Evolutionary conservation across 2,888 invertebrate genomes (phyloP).

Genomic region (Drosophila nr. medialis): DNA sequence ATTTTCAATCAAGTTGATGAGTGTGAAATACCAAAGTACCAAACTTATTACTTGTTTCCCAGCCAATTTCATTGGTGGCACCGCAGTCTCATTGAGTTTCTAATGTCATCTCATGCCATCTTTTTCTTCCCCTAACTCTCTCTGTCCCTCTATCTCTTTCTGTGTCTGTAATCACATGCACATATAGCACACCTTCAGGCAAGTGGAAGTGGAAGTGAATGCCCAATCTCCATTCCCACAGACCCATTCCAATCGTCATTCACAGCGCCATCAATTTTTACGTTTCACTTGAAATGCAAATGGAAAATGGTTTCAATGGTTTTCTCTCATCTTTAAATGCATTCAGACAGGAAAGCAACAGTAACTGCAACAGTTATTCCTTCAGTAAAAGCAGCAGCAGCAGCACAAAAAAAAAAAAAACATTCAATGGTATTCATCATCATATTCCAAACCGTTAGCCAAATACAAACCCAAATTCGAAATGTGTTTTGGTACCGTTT

Average conservation of each 20-base stretch:
- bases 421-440: conserved; percentile 38
- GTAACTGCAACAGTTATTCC: conserved; percentile 7
- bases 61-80: background rate
- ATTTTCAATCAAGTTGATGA: background rate
- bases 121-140: background rate
- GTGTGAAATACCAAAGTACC: background rate
- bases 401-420: background rate
- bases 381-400: background rate
- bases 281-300: conserved; percentile 59
- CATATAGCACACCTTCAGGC: conserved; percentile 2
- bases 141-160: background rate
- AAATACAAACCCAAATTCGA: conserved; percentile 48
- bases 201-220: background rate
- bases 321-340: conserved; percentile 62
- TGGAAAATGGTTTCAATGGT: conserved; percentile 59
- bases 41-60: background rate
- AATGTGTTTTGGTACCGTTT: conserved; percentile 26
- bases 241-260: conserved; percentile 10
- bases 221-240: background rate
- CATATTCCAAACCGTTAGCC: conserved; percentile 55
- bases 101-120: conserved; percentile 5
- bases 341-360: conserved; percentile 34
- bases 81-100: background rate
- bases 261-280: conserved; percentile 36
- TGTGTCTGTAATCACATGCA: conserved; percentile 13